Base-by-base conservation (phyloP, 2,888 invertebrate species). In the Caradrina kadenii region DNA sequence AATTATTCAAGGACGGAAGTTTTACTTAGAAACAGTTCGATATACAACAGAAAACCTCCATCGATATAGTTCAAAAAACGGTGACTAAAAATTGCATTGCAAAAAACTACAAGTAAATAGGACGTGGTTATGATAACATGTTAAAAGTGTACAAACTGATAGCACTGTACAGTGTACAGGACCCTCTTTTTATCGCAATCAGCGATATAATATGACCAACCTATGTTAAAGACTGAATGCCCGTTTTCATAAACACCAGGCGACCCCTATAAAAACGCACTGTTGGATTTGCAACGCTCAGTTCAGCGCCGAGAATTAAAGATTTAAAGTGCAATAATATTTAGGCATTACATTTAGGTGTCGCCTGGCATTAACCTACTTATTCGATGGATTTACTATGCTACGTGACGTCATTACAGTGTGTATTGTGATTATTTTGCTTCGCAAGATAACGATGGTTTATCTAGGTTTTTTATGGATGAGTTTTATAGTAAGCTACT, bases 51-150 rank as follows among this genome's bases (percentile, higher is more conserved):
- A 48, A 63, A 39, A 59, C n/a, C 26, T 31, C 17, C 11, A 42
- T 58, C 50, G 48, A 64, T 59, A 73, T 89, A 61, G 31, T 75
- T 88, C 79, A 79, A 22, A 53, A 69, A 74, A 48, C 11, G 8
- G 8, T n/a, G 2, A 31, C 50, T 63, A 74, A 68, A 56, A 69
- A 64, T 45, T 22, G 8, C 5, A 53, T 35, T n/a, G 60, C 63
- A 72, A 75, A 83, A 78, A 83, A 62, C 17, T 45, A 17, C 48
- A 26, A 56, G 19, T 48, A 52, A 67, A 59, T 68, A 45, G 49
- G 64, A 49, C 26, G 55, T 55, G 64, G 61, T 67, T 63, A 60
- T 26, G 70, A 76, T 69, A 63, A 67, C 56, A 55, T 22, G n/a
- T 22, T 60, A 65, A 26, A 50, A 81, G 19, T 35, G 31, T 55